Evolutionary conservation across 2,888 invertebrate genomes (phyloP).

Genomic region (Drosophila hamatofila): DNA sequence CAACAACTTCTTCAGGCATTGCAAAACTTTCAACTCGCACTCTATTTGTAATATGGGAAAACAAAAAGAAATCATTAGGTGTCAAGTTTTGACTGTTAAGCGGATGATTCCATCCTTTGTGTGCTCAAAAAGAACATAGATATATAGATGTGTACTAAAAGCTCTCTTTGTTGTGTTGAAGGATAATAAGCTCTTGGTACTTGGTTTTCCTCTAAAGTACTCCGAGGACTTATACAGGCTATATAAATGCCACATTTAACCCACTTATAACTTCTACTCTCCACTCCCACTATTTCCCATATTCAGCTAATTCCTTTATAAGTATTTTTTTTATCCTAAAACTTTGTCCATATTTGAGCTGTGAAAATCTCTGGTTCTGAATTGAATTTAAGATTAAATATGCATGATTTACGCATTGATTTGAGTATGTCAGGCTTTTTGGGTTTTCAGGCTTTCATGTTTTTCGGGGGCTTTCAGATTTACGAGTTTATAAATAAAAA

Average conservation of each 20-base stretch:
- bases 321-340: background rate
- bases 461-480: background rate
- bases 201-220: too few relatives aligned
- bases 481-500: constrained; percentile 10
- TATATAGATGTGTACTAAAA: too few relatives aligned
- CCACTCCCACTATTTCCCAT: background rate
- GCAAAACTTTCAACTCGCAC: too few relatives aligned
- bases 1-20: too few relatives aligned
- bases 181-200: too few relatives aligned
- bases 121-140: too few relatives aligned
- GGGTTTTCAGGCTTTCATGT: background rate
- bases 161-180: too few relatives aligned
- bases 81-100: too few relatives aligned
- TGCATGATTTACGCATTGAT: constrained; percentile 9
- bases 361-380: background rate
- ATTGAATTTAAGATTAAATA: background rate
- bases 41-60: too few relatives aligned
- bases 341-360: background rate
- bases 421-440: background rate
- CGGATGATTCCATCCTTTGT: too few relatives aligned
- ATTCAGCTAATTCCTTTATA: background rate
- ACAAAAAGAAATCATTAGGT: too few relatives aligned
- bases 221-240: background rate
- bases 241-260: background rate
- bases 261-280: background rate